These are phyloP conservation scores for Pseudois nayaur DNA, from an alignment of 2,113 vertebrate species.

Conservation along the genomic window DNA sequence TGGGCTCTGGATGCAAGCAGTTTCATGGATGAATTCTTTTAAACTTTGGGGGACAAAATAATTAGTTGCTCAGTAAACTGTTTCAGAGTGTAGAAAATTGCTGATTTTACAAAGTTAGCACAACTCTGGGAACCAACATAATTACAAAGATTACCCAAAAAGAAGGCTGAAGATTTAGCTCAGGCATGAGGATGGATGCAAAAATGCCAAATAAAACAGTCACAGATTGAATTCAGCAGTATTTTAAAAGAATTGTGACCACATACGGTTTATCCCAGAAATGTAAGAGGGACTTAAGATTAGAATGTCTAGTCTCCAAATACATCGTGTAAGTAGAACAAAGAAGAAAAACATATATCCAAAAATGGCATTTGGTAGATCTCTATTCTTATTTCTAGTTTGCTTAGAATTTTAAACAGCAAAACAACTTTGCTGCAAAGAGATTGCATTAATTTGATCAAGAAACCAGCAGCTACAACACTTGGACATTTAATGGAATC, in stretches of 20 bases:
- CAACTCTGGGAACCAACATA: not conserved
- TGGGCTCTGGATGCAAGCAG: not conserved
- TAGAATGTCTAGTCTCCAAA: not conserved
- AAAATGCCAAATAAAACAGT: not conserved
- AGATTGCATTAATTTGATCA: not conserved
- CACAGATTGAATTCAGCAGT: not conserved
- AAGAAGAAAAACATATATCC: not conserved
- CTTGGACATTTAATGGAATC: not conserved
- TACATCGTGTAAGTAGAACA: not conserved
- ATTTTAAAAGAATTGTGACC: not conserved
- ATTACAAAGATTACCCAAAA: not conserved
- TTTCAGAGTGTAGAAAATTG: not conserved
- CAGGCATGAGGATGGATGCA: not conserved
- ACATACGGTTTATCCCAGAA: not conserved
- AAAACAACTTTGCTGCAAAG: not conserved
- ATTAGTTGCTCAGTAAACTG: not conserved
- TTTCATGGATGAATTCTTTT: conserved; percentile 42
- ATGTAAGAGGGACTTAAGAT: not conserved
- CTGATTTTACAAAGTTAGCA: not conserved
- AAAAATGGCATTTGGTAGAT: not conserved
- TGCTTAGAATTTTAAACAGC: not conserved
- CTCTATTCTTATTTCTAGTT: not conserved
- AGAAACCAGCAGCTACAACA: not conserved
- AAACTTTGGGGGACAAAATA: conserved; percentile 25
- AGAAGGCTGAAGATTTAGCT: not conserved